Evolutionary conservation across 2,888 invertebrate species (phyloP).

Genomic region (Cryptocephalus moraei): DNA sequence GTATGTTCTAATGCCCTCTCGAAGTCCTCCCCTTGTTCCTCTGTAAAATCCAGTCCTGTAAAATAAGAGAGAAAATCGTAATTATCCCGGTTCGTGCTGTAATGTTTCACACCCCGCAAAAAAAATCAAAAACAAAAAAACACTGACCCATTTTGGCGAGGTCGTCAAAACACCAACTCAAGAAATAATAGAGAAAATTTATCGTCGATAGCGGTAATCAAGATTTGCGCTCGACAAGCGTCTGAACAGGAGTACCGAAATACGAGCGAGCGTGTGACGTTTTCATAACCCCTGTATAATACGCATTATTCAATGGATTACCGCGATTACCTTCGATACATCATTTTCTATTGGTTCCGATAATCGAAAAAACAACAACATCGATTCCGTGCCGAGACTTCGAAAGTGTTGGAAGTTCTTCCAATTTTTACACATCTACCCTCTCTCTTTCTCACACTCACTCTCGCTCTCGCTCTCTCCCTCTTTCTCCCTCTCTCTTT

Average conservation of each 20-base stretch:
- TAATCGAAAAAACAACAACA: no score
- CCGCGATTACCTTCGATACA: conserved; percentile 9
- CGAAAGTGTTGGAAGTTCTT: no score
- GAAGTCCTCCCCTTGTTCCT: conserved; percentile 61
- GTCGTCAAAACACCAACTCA: no score
- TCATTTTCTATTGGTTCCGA: conserved; percentile 10
- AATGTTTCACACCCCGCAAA: neutral
- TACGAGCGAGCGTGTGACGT: conserved; percentile 4
- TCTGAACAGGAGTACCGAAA: neutral
- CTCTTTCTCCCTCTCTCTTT: no score
- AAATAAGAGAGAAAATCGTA: conserved; percentile 8
- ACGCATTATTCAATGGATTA: no score
- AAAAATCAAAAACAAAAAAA: neutral
- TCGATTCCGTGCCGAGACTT: no score
- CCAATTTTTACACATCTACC: no score
- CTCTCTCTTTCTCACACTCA: no score
- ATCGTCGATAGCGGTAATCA: no score
- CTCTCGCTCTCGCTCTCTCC: no score
- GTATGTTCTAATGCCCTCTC: conserved; percentile 62
- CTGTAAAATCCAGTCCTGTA: conserved; percentile 63
- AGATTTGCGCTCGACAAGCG: conserved; percentile 4
- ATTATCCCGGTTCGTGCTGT: neutral
- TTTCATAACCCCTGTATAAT: conserved; percentile 7
- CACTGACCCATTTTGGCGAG: conserved; percentile 22
- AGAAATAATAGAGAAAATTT: no score